Conservation (phyloP, 2,888 invertebrate species). For the Leptinotarsa haldemani region DNA sequence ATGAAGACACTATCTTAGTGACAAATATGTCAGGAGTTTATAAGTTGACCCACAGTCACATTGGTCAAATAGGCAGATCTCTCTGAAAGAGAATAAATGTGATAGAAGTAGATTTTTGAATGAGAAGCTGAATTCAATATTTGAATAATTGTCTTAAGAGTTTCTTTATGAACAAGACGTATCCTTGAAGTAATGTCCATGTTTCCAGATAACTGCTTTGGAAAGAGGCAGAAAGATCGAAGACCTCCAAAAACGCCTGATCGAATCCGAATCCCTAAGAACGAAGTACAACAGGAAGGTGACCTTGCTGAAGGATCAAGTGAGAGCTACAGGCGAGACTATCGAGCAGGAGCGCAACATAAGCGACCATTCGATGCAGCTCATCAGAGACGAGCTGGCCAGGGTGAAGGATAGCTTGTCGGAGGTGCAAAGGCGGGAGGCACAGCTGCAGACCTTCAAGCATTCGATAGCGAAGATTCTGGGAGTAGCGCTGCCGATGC, state of each 20-base stretch:
- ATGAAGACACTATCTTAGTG: too few species aligned
- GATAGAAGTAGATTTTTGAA: too few species aligned
- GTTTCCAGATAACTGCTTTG: conserved; percentile 79
- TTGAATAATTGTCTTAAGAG: too few species aligned
- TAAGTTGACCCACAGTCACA: too few species aligned
- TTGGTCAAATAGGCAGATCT: too few species aligned
- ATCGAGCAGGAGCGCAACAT: conserved; percentile 78
- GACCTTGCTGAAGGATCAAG: conserved; percentile 78
- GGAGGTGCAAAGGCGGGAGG: conserved; percentile 81
- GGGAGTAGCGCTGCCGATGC: conserved; percentile 69
- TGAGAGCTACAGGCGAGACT: conserved; percentile 74
- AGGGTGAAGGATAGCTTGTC: conserved; percentile 79
- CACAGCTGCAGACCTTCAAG: conserved; percentile 81
- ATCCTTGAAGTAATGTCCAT: background rate
- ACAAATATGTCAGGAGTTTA: too few species aligned
- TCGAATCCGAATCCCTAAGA: conserved; percentile 83
- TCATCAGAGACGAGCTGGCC: conserved; percentile 81
- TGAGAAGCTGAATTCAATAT: too few species aligned
- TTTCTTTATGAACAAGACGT: background rate
- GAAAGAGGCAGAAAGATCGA: conserved; percentile 87
- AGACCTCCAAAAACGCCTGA: conserved; percentile 82
- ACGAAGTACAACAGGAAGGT: conserved; percentile 81
- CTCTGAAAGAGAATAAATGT: too few species aligned
- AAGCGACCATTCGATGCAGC: conserved; percentile 76
- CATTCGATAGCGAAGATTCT: conserved; percentile 70